phyloP scores from a whole-genome alignment of 2,113 vertebrate genomes.

The Natator depressus region DNA sequence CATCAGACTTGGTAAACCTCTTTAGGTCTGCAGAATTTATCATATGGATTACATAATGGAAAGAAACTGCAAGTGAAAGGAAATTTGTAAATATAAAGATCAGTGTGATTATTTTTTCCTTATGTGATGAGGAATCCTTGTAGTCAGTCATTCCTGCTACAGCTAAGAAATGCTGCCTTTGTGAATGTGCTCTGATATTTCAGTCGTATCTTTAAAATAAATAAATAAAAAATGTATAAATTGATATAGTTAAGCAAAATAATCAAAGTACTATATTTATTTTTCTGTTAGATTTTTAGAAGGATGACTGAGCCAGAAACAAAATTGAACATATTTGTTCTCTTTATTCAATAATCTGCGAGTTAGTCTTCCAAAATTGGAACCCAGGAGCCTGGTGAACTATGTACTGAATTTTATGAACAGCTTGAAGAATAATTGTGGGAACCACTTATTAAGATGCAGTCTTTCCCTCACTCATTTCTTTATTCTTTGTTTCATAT shows the following conservation, averaged over 20 bases:
- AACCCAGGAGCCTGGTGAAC: neutral
- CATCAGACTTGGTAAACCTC: neutral
- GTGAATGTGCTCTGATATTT: neutral
- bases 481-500: neutral
- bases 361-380: neutral
- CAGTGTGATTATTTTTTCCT: neutral
- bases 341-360: neutral
- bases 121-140: neutral
- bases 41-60: neutral
- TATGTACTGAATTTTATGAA: neutral
- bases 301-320: neutral
- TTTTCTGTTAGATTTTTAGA: neutral
- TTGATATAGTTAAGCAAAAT: neutral
- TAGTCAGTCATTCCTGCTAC: neutral
- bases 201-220: neutral
- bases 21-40: neutral
- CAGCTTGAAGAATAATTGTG: neutral
- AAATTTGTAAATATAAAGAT: neutral
- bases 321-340: neutral
- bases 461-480: accelerated
- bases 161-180: neutral
- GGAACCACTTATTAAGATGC: neutral
- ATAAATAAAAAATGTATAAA: neutral
- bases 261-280: neutral
- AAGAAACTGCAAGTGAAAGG: neutral